Conservation (phyloP, 53 echinoderm and acorn worm genomes). For the Glandiceps talaboti region DNA sequence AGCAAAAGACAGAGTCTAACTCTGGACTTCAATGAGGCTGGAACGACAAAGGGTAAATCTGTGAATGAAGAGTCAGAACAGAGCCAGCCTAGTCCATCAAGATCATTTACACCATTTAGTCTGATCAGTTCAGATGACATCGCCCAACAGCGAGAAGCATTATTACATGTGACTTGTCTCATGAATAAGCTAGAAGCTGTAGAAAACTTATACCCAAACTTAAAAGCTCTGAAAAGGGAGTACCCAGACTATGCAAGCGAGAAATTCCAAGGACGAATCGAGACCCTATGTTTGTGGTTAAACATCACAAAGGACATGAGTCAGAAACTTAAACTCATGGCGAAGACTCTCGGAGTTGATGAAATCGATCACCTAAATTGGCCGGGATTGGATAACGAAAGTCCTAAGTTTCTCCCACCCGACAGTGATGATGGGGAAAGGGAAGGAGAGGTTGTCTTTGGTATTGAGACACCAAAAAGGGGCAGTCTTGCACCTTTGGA, state of each 20-base stretch:
- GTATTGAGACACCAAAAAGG: not conserved
- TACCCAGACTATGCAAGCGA: slow-evolving; percentile 26
- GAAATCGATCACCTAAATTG: slow-evolving; percentile 65
- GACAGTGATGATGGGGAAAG: not conserved
- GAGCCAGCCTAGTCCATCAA: not conserved
- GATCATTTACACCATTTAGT: not conserved
- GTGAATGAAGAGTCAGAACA: not conserved
- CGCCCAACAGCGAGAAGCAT: slow-evolving; percentile 35
- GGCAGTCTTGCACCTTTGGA: not conserved
- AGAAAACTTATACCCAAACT: slow-evolving; percentile 52
- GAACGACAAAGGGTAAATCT: not conserved
- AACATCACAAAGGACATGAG: slow-evolving; percentile 80
- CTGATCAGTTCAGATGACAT: not conserved
- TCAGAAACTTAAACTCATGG: slow-evolving; percentile 57
- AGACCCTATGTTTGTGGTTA: slow-evolving; percentile 70
- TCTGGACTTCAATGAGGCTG: not conserved
- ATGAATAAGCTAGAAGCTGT: slow-evolving; percentile 55
- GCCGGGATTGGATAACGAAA: slow-evolving; percentile 22
- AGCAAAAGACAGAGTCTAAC: not conserved
- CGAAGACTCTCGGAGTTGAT: slow-evolving; percentile 53
- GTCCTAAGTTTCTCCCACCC: not conserved
- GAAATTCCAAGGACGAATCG: slow-evolving; percentile 43
- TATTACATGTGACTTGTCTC: slow-evolving; percentile 37
- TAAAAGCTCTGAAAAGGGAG: slow-evolving; percentile 51
- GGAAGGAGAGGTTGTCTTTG: not conserved